Conservation (phyloP, 2,888 invertebrate genomes). For the Diarsia brunnea region DNA sequence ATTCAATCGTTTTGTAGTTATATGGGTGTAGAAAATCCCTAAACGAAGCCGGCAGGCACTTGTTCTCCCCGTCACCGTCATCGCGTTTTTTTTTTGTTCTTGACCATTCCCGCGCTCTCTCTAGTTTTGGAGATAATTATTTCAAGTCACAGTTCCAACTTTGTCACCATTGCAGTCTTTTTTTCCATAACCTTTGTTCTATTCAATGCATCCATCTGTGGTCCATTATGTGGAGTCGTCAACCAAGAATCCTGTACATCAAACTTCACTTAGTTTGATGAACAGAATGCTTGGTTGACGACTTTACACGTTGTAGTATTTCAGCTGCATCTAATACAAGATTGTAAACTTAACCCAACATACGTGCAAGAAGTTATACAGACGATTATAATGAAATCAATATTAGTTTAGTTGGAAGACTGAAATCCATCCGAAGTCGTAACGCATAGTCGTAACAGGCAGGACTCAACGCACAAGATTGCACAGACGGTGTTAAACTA, state of each 20-base stretch:
- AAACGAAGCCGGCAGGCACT: too few species aligned
- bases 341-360: not conserved
- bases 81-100: too few species aligned
- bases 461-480: conserved; percentile 16
- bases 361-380: not conserved
- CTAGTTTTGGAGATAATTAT: too few species aligned
- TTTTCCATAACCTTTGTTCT: too few species aligned
- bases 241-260: too few species aligned
- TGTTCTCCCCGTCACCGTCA: too few species aligned
- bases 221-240: too few species aligned
- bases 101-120: too few species aligned
- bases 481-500: conserved; percentile 37
- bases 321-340: not conserved
- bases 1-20: not conserved
- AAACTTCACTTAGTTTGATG: not conserved
- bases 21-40: too few species aligned
- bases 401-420: not conserved
- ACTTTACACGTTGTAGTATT: not conserved
- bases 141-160: too few species aligned
- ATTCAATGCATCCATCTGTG: too few species aligned
- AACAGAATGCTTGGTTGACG: not conserved
- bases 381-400: not conserved
- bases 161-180: too few species aligned
- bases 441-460: not conserved
- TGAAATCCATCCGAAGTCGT: not conserved